Percentiles rank a stretch among this genome's conserved stretches.
phyloP scores from a whole-genome alignment of 2,113 vertebrate genomes.

The Propithecus coquereli region DNA sequence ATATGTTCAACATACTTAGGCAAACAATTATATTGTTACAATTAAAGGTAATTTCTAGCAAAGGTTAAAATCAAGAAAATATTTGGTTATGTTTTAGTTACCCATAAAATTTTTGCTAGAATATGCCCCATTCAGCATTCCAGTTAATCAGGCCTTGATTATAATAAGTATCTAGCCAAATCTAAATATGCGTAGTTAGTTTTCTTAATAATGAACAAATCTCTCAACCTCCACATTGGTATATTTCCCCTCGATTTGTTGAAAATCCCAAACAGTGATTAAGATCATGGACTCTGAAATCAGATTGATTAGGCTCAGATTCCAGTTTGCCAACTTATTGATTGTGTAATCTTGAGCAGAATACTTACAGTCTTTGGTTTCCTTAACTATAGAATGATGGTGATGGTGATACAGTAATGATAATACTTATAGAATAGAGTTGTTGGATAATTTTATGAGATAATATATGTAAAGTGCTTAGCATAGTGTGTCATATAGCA shows the following conservation, averaged over 20 bases:
- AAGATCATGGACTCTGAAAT: constrained; percentile 22
- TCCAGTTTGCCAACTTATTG: neutral
- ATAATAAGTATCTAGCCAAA: neutral
- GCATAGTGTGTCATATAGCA: neutral
- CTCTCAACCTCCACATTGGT: neutral
- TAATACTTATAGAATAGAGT: neutral
- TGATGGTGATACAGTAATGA: neutral
- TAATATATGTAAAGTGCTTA: neutral
- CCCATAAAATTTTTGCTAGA: neutral
- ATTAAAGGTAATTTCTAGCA: constrained; percentile 2
- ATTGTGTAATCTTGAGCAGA: neutral
- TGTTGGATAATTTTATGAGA: neutral
- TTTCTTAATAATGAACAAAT: neutral
- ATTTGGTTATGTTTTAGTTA: constrained; percentile 26
- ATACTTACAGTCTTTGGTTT: neutral
- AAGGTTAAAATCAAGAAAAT: constrained; percentile 33
- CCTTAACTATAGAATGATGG: neutral
- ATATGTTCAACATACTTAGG: neutral
- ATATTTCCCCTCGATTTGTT: constrained; percentile 14
- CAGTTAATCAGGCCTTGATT: neutral
- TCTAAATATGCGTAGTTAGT: neutral
- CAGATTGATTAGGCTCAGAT: neutral
- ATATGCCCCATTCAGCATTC: neutral
- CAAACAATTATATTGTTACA: neutral
- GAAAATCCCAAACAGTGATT: neutral